phyloP scores from a whole-genome alignment of 2,113 vertebrate species.

The Sphyrna mokarran region DNA sequence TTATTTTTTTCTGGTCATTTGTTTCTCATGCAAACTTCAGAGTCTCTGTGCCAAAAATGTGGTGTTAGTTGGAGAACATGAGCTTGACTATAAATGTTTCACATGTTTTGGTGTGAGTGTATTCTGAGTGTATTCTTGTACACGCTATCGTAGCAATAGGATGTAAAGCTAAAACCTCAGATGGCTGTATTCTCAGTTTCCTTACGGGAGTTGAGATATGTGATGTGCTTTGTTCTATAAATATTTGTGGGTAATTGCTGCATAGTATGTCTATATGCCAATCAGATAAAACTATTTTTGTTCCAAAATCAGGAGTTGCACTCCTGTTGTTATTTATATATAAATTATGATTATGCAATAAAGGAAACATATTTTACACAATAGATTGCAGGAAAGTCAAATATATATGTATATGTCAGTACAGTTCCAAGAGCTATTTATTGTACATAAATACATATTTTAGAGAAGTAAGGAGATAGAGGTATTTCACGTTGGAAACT shows the following conservation, averaged over 20 bases:
- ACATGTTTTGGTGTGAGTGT: neutral
- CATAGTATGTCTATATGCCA: neutral
- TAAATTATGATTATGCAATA: slow-evolving; percentile 20
- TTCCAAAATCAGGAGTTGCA: neutral
- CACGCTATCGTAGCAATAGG: neutral
- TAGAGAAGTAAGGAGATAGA: neutral
- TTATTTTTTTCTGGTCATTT: neutral
- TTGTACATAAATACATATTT: slow-evolving; percentile 9
- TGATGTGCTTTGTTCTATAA: neutral
- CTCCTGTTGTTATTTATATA: slow-evolving; percentile 7
- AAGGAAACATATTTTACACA: slow-evolving; percentile 10
- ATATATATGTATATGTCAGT: slow-evolving; percentile 9
- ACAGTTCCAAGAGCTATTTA: neutral
- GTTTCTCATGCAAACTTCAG: neutral
- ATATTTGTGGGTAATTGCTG: neutral
- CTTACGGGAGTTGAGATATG: neutral
- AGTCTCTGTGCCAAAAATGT: neutral
- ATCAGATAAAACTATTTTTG: slow-evolving; percentile 31
- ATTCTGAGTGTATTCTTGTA: neutral
- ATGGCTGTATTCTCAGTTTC: neutral
- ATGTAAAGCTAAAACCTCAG: neutral
- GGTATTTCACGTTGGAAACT: neutral
- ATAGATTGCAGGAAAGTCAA: neutral
- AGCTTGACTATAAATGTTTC: neutral
- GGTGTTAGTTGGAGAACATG: neutral